Evolutionary conservation across 2,113 vertebrate genomes (phyloP), one percentile per base, ranked within the genome.

Genomic region (Triplophysa siluroides): DNA sequence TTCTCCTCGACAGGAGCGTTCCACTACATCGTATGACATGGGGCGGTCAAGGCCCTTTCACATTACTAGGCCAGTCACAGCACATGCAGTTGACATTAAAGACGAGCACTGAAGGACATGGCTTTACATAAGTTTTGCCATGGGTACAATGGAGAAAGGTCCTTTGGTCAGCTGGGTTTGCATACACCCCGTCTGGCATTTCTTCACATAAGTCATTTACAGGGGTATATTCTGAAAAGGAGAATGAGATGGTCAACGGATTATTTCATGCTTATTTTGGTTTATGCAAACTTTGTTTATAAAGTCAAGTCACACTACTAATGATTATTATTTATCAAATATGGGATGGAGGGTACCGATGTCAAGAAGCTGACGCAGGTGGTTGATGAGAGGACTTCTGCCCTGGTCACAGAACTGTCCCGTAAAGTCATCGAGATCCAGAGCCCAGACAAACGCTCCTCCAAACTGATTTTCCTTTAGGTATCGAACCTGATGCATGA

Each of bases 371-470:
- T 81, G 84, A 61, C 87, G 89, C 21, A 95, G 86, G 24, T 92
- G 83, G 1, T n/a, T 86, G 76, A 93, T 92, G 19, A 95, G 87
- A 13, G 93, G 93, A 84, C 93, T 92, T 4, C 43, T 87, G 52
- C 92, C 92, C 79, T 93, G 82, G 70, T 83, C 85, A 67, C 94
- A 95, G 87, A 93, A 94, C 65, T 88, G 81, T 76, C 93, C 93
- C 8, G 50, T 23, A 80, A 95, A 95, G 76, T 94, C 94, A 88
- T 95, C 94, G 52, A 95, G 81, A 78, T 93, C 93, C 72, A 96
- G 86, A 73, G 91, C 69, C 93, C 93, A 96, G 65, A 95, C 68
- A 65, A 94, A 92, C 9, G 92, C 93, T 19, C 93, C 94, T 73
- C 91, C 92, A 85, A 91, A 94, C 0, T 81, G 84, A 43, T 92